These are phyloP conservation scores for Rotaria sp. DNA, from an alignment of 2,888 invertebrate species.

Conservation along the genomic window DNA sequence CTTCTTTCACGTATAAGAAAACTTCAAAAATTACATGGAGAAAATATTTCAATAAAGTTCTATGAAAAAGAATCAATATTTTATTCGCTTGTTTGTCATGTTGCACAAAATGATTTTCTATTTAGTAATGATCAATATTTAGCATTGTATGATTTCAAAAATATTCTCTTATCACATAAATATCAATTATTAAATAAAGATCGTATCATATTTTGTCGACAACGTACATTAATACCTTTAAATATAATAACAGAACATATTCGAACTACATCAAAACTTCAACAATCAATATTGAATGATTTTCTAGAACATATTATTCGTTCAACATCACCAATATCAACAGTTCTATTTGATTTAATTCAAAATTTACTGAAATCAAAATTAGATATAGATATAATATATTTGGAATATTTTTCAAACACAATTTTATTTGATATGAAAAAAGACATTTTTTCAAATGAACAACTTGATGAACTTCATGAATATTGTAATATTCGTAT, in stretches of 20 bases:
- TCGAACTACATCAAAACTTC: not conserved
- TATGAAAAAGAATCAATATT: not conserved
- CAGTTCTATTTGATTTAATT: not conserved
- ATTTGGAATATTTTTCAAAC: not conserved
- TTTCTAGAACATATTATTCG: slow-evolving; percentile 16
- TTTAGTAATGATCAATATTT: not conserved
- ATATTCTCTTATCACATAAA: not conserved
- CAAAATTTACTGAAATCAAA: not conserved
- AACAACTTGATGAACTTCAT: not conserved
- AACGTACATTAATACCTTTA: not conserved
- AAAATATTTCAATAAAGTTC: not conserved
- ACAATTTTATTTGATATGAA: not conserved
- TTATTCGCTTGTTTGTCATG: not conserved
- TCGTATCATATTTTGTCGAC: not conserved
- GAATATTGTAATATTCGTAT: not conserved
- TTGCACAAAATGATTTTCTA: not conserved
- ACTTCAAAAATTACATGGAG: not conserved
- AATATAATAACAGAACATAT: not conserved
- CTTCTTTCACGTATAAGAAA: not conserved
- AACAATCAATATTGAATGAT: not conserved
- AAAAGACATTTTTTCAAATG: not conserved
- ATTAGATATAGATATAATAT: not conserved
- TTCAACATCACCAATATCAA: not conserved
- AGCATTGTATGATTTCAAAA: not conserved
- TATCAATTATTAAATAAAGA: not conserved